These are phyloP conservation scores for Thera britannica DNA, from an alignment of 2,888 invertebrate species.

Conservation along the genomic window DNA sequence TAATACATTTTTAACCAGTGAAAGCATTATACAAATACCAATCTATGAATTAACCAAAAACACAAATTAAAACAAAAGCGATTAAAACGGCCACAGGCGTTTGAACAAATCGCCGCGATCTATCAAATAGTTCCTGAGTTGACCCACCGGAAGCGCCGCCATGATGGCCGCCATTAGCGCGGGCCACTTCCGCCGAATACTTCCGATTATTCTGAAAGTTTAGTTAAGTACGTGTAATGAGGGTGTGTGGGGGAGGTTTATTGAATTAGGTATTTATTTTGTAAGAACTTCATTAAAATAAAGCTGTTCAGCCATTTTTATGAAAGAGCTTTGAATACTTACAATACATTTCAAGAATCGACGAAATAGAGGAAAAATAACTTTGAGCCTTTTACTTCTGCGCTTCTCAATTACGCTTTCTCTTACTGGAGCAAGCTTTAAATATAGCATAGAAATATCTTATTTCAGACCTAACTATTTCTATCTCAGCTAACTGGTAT, in stretches of 20 bases:
- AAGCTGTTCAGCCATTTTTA: no score
- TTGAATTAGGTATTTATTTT: slow-evolving; percentile 10
- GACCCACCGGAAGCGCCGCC: slow-evolving; percentile 54
- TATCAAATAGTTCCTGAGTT: slow-evolving; percentile 56
- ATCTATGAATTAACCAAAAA: slow-evolving; percentile 5
- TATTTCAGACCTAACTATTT: neutral
- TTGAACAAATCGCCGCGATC: slow-evolving; percentile 45
- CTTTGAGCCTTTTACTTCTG: no score
- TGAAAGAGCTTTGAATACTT: no score
- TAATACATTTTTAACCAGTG: neutral
- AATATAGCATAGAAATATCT: neutral
- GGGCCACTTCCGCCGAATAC: slow-evolving; percentile 51
- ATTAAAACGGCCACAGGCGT: slow-evolving; percentile 33
- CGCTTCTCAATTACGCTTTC: no score
- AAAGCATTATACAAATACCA: neutral
- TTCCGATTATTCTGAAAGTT: slow-evolving; percentile 37
- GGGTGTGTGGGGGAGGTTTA: slow-evolving; percentile 10
- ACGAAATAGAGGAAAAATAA: no score
- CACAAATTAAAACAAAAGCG: slow-evolving; percentile 25
- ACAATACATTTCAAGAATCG: no score
- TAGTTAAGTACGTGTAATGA: slow-evolving; percentile 37
- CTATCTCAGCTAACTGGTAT: neutral
- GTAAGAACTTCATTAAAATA: no score
- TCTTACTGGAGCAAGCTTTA: no score
- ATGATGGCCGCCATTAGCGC: slow-evolving; percentile 60